Evolutionary conservation across 2,797 vertebrate genomes (phyloP).

Genomic region (Leucoraja ocellata): DNA sequence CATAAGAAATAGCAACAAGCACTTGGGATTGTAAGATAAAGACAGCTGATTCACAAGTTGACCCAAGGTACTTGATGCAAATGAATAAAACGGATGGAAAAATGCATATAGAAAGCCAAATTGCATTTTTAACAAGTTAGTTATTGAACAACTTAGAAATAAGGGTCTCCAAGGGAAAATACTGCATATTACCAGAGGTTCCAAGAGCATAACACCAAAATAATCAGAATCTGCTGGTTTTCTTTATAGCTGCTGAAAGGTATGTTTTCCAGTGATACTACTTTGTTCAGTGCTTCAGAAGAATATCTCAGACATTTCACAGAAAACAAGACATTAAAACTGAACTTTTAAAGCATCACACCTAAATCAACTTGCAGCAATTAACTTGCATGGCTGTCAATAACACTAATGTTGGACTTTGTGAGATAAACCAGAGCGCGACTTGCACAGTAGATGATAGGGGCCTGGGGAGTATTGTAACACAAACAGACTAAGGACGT

Average conservation of each 20-base stretch:
- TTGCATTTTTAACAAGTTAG: neutral
- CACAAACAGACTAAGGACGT: no score
- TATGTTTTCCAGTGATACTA: neutral
- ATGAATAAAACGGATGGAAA: neutral
- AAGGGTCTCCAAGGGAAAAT: neutral
- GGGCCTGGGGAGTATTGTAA: no score
- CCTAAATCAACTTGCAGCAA: neutral
- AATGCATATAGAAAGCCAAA: neutral
- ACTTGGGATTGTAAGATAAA: neutral
- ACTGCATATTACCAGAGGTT: neutral
- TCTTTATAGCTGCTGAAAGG: neutral
- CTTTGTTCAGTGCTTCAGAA: neutral
- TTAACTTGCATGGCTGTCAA: neutral
- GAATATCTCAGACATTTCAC: neutral
- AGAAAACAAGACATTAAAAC: neutral
- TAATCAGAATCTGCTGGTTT: neutral
- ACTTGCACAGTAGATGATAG: no score
- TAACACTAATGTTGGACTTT: neutral
- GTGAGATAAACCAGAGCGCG: no score
- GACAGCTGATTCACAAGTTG: neutral
- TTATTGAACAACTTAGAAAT: no score
- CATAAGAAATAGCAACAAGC: neutral
- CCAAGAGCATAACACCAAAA: neutral
- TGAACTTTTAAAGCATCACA: neutral
- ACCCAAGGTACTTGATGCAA: neutral